These are phyloP conservation scores for Labrus mixtus DNA, from an alignment of 2,113 vertebrate genomes.

Conservation along the genomic window DNA sequence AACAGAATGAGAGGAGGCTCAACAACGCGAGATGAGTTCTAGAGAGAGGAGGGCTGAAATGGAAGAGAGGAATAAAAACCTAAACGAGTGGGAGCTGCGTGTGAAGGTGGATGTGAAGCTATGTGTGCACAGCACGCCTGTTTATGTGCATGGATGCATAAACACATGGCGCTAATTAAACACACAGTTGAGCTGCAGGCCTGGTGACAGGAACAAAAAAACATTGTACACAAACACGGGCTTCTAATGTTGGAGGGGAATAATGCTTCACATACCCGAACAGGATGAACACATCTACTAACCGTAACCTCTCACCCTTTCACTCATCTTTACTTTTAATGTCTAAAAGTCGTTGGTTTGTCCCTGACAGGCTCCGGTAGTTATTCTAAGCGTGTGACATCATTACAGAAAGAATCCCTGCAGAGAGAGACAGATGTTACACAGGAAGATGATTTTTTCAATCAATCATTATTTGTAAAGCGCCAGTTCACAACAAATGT, in stretches of 20 bases:
- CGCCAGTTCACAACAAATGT: no score
- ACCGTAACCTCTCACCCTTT: background rate
- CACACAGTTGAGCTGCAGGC: conserved; percentile 3
- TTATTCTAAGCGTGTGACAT: background rate
- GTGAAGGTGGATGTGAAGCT: conserved; percentile 23
- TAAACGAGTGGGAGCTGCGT: conserved; percentile 36
- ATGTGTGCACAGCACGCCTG: background rate
- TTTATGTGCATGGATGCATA: conserved; percentile 11
- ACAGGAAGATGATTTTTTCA: background rate
- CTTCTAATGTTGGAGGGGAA: no score
- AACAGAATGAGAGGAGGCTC: conserved; percentile 37
- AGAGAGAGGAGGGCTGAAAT: conserved; percentile 42
- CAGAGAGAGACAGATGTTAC: background rate
- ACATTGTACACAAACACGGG: background rate
- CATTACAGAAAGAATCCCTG: background rate
- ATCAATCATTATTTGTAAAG: no score
- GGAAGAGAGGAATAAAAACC: conserved; percentile 34
- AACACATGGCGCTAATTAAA: conserved; percentile 35
- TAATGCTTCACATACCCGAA: no score
- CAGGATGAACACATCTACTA: no score
- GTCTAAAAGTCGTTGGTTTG: background rate
- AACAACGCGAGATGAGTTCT: conserved; percentile 42
- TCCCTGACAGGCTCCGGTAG: background rate
- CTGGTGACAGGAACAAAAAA: background rate
- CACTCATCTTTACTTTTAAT: background rate